phyloP scores from a whole-genome alignment of 2,797 vertebrate genomes.

The Muscicapa striata region DNA sequence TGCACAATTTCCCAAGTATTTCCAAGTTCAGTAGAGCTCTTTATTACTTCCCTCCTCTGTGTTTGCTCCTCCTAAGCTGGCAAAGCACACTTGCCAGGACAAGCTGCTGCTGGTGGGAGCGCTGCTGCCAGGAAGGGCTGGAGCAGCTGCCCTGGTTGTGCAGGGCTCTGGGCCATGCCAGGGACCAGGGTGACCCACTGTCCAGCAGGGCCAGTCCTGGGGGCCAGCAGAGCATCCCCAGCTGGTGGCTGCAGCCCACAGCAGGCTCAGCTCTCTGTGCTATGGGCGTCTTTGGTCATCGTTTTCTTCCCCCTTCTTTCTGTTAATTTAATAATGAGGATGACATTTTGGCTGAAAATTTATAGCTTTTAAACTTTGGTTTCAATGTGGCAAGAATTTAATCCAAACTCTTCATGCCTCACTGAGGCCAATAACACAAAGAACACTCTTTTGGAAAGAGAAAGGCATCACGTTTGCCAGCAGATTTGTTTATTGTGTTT shows the following conservation, averaged over 20 bases:
- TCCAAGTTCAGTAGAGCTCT: neutral
- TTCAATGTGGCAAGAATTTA: neutral
- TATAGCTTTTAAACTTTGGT: neutral
- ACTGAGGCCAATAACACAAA: constrained; percentile 13
- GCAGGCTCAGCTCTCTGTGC: neutral
- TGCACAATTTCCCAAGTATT: neutral
- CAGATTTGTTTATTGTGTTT: constrained; percentile 40
- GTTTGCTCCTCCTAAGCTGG: neutral
- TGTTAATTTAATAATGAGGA: neutral
- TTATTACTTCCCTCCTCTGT: neutral
- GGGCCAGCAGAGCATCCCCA: neutral
- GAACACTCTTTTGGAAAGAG: constrained; percentile 3
- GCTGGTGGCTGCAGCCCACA: neutral
- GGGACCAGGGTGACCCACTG: neutral
- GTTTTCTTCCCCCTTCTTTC: neutral
- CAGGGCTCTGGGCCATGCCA: neutral
- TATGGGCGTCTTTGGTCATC: neutral
- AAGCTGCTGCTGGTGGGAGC: neutral
- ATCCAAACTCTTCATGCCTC: neutral
- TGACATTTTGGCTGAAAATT: neutral
- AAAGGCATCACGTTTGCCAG: neutral
- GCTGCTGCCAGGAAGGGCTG: neutral
- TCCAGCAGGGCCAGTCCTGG: neutral
- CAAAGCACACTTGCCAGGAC: neutral
- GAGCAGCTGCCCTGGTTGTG: neutral